phyloP scores from a whole-genome alignment of 1,140 invertebrate genomes.

The Muscidifurax raptorellus region DNA sequence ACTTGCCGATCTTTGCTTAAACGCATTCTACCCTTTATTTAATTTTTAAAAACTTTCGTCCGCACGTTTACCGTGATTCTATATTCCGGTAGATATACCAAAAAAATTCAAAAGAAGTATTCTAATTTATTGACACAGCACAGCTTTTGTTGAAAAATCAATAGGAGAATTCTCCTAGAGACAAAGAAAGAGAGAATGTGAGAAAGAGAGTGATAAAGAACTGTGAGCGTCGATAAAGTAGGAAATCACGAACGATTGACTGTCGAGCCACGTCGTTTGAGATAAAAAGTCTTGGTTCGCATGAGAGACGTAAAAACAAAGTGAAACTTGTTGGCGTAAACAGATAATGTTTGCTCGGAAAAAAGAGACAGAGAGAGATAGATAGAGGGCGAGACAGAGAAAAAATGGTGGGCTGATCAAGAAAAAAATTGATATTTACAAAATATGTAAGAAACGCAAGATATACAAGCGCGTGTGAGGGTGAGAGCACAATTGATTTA shows the following conservation, averaged over 20 bases:
- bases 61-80: background rate
- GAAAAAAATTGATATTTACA: background rate
- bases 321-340: background rate
- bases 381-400: background rate
- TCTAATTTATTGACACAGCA: conserved; percentile 5
- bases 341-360: background rate
- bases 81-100: background rate
- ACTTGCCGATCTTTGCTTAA: conserved; percentile 50
- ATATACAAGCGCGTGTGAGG: background rate
- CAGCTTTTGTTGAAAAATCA: background rate
- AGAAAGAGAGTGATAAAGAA: too few relatives aligned
- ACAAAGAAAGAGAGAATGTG: background rate
- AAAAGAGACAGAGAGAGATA: background rate
- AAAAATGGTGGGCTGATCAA: background rate
- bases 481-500: background rate
- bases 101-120: background rate
- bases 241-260: background rate
- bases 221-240: conserved; percentile 16
- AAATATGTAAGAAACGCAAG: background rate
- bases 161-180: background rate
- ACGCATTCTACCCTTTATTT: conserved; percentile 49
- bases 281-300: background rate
- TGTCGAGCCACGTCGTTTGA: background rate
- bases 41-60: background rate
- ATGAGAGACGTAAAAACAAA: background rate